Evolutionary conservation across 1,140 invertebrate species (phyloP).

Genomic region (Magallana angulata): DNA sequence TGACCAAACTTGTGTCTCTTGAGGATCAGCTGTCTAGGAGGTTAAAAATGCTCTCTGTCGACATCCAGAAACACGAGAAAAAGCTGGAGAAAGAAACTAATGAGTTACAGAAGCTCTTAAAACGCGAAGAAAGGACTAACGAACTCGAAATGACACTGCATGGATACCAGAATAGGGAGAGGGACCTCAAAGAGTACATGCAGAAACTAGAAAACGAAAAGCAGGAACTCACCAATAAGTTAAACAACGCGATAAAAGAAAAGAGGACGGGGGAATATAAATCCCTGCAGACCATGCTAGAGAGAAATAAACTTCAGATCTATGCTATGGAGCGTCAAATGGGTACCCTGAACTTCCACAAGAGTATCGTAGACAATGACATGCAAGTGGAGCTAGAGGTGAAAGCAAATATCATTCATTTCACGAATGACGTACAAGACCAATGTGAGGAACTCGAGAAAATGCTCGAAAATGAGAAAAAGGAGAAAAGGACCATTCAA

Average conservation of each 20-base stretch:
- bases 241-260: slow-evolving; percentile 59
- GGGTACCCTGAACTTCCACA: slow-evolving; percentile 65
- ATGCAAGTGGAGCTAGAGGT: slow-evolving; percentile 68
- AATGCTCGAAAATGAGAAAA: slow-evolving; percentile 63
- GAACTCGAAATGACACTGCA: slow-evolving; percentile 64
- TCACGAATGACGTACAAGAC: slow-evolving; percentile 74
- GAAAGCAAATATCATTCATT: slow-evolving; percentile 69
- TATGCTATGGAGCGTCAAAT: slow-evolving; percentile 68
- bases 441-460: slow-evolving; percentile 71
- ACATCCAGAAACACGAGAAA: slow-evolving; percentile 65
- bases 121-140: slow-evolving; percentile 67
- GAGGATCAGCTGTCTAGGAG: slow-evolving; percentile 66
- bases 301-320: slow-evolving; percentile 70
- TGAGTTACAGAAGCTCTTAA: slow-evolving; percentile 66
- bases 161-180: slow-evolving; percentile 58
- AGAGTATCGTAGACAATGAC: slow-evolving; percentile 65
- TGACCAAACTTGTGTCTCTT: slow-evolving; percentile 61
- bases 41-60: slow-evolving; percentile 60
- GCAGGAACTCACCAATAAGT: slow-evolving; percentile 56
- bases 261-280: slow-evolving; percentile 60
- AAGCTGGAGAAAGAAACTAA: slow-evolving; percentile 64
- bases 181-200: slow-evolving; percentile 54
- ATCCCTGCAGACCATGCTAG: slow-evolving; percentile 64
- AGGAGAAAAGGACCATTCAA: slow-evolving; percentile 66
- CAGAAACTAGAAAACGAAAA: slow-evolving; percentile 64